Conservation (phyloP, 1,140 invertebrate genomes). For the Aphidius ervi region DNA sequence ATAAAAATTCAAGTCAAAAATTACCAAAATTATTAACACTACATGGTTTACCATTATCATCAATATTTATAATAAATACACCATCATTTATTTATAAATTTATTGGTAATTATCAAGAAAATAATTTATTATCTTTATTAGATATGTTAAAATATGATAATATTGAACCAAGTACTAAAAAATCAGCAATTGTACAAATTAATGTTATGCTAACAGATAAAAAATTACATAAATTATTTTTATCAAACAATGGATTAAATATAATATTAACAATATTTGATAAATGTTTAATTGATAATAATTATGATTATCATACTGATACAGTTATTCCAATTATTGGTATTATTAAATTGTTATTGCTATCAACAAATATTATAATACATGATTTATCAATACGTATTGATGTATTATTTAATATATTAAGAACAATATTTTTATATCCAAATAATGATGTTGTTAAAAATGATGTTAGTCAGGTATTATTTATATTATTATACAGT, state of each 20-base stretch:
- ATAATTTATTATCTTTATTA: constrained; percentile 37
- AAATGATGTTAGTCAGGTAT: constrained; percentile 47
- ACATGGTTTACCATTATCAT: constrained; percentile 45
- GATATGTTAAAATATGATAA: constrained; percentile 37
- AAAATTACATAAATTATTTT: constrained; percentile 54
- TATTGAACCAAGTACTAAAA: constrained; percentile 56
- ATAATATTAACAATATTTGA: constrained; percentile 43
- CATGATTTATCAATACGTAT: constrained; percentile 53
- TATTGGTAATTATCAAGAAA: constrained; percentile 42
- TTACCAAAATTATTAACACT: constrained; percentile 51
- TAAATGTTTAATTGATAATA: constrained; percentile 50
- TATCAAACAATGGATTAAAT: constrained; percentile 50
- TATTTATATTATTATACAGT: constrained; percentile 52
- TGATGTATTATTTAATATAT: constrained; percentile 54
- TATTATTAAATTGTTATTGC: constrained; percentile 58
- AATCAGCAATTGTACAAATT: constrained; percentile 58
- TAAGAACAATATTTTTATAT: constrained; percentile 62
- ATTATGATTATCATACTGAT: constrained; percentile 62
- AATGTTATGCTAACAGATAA: constrained; percentile 58
- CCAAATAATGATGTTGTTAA: constrained; percentile 53
- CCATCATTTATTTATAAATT: constrained; percentile 29
- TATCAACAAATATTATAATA: constrained; percentile 49
- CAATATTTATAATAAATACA: constrained; percentile 45
- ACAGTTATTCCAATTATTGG: constrained; percentile 60
- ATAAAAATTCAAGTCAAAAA: constrained; percentile 43